These are phyloP conservation scores for Trididemnum nubilum DNA, from an alignment of 23 tunicate genomes.

Conservation along the genomic window DNA sequence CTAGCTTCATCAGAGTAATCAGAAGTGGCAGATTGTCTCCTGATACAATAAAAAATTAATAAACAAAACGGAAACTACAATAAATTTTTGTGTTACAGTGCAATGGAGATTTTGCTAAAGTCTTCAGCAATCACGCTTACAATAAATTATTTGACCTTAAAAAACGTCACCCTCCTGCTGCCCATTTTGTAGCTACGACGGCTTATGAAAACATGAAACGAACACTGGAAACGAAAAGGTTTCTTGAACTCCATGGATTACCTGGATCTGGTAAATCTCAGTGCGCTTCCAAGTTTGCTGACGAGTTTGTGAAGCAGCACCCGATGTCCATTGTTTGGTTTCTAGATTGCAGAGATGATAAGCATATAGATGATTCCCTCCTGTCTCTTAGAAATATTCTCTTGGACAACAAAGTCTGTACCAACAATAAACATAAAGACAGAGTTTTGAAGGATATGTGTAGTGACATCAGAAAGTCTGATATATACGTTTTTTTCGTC, in stretches of 20 bases:
- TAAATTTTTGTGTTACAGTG: too few species aligned
- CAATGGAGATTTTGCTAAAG: background rate
- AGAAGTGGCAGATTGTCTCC: too few species aligned
- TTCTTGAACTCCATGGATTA: slow-evolving; percentile 22
- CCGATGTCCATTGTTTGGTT: slow-evolving; percentile 36
- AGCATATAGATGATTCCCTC: slow-evolving; percentile 22
- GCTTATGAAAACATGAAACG: slow-evolving; percentile 14
- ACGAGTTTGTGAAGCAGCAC: slow-evolving; percentile 1
- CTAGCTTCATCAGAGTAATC: too few species aligned
- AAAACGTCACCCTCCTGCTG: background rate
- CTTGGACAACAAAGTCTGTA: background rate
- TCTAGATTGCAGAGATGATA: slow-evolving; percentile 26
- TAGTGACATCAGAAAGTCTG: slow-evolving; percentile 14
- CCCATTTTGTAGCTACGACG: slow-evolving; percentile 24
- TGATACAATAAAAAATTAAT: too few species aligned
- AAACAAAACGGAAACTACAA: too few species aligned
- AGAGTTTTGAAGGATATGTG: background rate
- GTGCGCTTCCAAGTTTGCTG: slow-evolving; percentile 32
- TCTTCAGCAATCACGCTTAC: background rate
- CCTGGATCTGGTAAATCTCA: slow-evolving; percentile 50
- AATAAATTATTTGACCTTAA: background rate
- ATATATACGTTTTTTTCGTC: background rate
- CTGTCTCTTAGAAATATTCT: background rate
- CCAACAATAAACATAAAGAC: background rate
- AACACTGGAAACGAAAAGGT: background rate